Evolutionary conservation across 2,888 invertebrate species (phyloP).

Genomic region (Meliscaeva auricollis): DNA sequence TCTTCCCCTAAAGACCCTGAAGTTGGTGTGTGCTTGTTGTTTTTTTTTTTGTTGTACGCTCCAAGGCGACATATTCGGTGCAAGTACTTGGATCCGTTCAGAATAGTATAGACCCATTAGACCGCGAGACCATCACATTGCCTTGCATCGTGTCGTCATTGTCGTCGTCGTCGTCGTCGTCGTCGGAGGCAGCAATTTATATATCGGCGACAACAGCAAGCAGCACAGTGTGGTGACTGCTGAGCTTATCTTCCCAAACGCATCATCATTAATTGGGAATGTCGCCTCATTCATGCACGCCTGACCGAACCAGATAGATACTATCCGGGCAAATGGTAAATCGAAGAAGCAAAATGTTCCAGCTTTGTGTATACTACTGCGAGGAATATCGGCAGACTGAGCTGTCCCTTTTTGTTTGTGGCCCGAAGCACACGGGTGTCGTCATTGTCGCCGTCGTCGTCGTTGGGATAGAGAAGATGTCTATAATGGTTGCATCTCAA

Average conservation of each 20-base stretch:
- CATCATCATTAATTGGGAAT: slow-evolving; percentile 76
- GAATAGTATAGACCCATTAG: slow-evolving; percentile 7
- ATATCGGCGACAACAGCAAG: not conserved
- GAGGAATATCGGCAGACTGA: too few species aligned
- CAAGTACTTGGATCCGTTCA: slow-evolving; percentile 21
- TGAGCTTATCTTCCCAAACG: slow-evolving; percentile 71
- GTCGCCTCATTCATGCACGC: slow-evolving; percentile 74
- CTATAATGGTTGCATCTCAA: too few species aligned
- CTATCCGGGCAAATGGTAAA: slow-evolving; percentile 62
- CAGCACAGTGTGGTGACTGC: slow-evolving; percentile 53
- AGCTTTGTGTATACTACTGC: not conserved
- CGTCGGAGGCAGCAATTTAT: slow-evolving; percentile 9
- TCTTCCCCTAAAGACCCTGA: slow-evolving; percentile 73
- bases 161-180: slow-evolving; percentile 10
- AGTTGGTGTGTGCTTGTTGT: slow-evolving; percentile 27
- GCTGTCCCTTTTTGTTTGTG: too few species aligned
- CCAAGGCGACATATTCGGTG: slow-evolving; percentile 60
- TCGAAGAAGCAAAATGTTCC: slow-evolving; percentile 55
- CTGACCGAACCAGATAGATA: slow-evolving; percentile 71
- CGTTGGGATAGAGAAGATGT: too few species aligned
- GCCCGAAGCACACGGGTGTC: too few species aligned
- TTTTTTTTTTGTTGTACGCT: slow-evolving; percentile 38
- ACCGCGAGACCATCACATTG: slow-evolving; percentile 51
- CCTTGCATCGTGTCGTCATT: slow-evolving; percentile 32
- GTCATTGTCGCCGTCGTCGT: too few species aligned